Conservation (phyloP, 2,888 invertebrate genomes). For the Drosophila limbata region DNA sequence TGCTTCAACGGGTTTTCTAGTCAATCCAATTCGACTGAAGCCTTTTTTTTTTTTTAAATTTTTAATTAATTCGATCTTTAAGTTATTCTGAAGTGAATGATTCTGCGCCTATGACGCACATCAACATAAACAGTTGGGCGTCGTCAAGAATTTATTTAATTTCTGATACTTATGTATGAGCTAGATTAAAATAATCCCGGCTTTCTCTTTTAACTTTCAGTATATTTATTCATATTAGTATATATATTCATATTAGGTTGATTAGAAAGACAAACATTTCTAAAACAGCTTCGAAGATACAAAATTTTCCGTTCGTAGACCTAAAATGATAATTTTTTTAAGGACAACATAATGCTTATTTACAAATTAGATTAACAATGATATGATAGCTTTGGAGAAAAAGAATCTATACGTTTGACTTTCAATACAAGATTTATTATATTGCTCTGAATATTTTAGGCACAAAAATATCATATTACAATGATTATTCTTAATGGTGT, state of each 20-base stretch:
- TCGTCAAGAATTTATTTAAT: conserved; percentile 2
- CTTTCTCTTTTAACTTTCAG: conserved; percentile 8
- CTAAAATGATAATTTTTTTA: background rate
- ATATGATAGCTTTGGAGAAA: background rate
- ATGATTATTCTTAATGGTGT: background rate
- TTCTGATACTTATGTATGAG: background rate
- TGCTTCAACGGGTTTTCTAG: background rate
- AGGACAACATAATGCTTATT: background rate
- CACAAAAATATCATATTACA: background rate
- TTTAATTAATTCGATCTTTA: background rate
- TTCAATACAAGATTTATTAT: background rate
- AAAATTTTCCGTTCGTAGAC: background rate
- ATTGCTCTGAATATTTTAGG: background rate
- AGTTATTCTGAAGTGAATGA: background rate
- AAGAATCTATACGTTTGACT: background rate
- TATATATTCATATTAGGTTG: background rate
- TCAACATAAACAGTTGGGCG: conserved; percentile 2
- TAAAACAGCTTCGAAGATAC: background rate
- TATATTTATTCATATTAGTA: background rate
- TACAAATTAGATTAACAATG: background rate
- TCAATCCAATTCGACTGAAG: background rate
- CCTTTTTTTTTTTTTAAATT: background rate
- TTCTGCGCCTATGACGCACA: background rate
- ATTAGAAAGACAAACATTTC: background rate
- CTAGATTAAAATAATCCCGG: background rate